phyloP scores from a whole-genome alignment of 2,797 vertebrate genomes.

The Fistularia tabacaria region DNA sequence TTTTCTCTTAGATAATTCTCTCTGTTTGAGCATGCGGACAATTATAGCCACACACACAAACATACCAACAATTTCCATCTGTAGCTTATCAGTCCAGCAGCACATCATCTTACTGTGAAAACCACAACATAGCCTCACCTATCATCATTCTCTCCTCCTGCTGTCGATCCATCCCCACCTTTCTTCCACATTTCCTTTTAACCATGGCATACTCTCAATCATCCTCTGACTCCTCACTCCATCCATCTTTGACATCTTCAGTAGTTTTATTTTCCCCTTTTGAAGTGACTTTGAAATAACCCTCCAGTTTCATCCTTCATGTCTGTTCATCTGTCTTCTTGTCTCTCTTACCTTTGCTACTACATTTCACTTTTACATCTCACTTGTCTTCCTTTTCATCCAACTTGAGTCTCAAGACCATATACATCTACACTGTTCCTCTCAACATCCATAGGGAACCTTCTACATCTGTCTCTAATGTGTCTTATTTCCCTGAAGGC shows the following conservation, averaged over 20 bases:
- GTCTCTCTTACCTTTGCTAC: conserved; percentile 15
- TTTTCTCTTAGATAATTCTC: too few relatives aligned
- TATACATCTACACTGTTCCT: conserved; percentile 7
- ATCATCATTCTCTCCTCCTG: conserved; percentile 35
- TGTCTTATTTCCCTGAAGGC: conserved; percentile 33
- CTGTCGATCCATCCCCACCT: conserved; percentile 13
- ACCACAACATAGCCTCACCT: conserved; percentile 39
- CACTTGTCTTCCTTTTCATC: conserved; percentile 11
- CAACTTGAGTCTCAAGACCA: conserved; percentile 10
- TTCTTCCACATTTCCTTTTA: too few relatives aligned
- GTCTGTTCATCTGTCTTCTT: conserved; percentile 27
- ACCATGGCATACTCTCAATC: too few relatives aligned
- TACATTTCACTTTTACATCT: conserved; percentile 13
- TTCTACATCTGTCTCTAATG: conserved; percentile 61
- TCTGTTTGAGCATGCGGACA: conserved; percentile 5
- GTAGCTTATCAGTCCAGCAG: conserved; percentile 50
- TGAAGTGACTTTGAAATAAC: conserved; percentile 21
- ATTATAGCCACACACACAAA: conserved; percentile 13
- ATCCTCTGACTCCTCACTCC: too few relatives aligned
- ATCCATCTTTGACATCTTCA: too few relatives aligned
- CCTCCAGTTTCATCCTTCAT: conserved; percentile 28
- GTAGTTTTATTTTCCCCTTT: conserved; percentile 12
- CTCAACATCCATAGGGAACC: conserved; percentile 24
- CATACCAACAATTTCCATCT: conserved; percentile 55
- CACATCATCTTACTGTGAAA: conserved; percentile 45